A percentile compares a stretch with the other conserved stretches of the same genome.
phyloP scores from a whole-genome alignment of 2,888 invertebrate species.

The Unio pictorum region DNA sequence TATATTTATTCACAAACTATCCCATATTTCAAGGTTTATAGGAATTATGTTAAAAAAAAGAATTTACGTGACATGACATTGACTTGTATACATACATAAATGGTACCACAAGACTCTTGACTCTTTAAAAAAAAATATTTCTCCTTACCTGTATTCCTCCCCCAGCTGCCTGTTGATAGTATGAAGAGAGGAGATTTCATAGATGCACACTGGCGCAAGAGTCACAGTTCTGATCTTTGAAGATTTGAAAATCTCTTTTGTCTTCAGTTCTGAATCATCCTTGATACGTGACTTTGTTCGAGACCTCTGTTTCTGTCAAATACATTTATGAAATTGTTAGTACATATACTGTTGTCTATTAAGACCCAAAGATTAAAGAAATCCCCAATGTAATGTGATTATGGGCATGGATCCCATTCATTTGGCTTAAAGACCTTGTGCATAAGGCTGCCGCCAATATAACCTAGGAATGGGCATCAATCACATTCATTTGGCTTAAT shows the following conservation, averaged over 20 bases:
- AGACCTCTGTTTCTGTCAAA: conserved; percentile 19
- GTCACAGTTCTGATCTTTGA: conserved; percentile 54
- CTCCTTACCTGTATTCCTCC: conserved; percentile 82
- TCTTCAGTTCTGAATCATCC: conserved; percentile 23
- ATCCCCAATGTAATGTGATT: too few relatives aligned
- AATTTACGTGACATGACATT: background rate
- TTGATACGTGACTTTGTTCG: conserved; percentile 37
- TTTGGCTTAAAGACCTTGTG: too few relatives aligned
- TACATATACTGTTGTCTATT: too few relatives aligned
- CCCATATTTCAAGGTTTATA: background rate
- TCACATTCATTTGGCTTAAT: too few relatives aligned
- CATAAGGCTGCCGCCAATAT: too few relatives aligned
- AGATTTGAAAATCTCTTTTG: conserved; percentile 32
- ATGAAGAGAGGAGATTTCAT: conserved; percentile 83
- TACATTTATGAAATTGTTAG: conserved; percentile 1
- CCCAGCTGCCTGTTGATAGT: conserved; percentile 86
- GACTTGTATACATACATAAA: too few relatives aligned
- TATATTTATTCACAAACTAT: background rate
- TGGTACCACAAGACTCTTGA: too few relatives aligned
- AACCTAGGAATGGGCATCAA: too few relatives aligned
- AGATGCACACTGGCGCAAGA: conserved; percentile 76
- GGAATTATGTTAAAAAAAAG: background rate
- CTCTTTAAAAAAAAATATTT: too few relatives aligned
- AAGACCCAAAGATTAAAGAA: too few relatives aligned
- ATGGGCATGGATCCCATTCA: too few relatives aligned